Conservation (phyloP, 2,113 vertebrate species). For the Leucosticte australis region DNA sequence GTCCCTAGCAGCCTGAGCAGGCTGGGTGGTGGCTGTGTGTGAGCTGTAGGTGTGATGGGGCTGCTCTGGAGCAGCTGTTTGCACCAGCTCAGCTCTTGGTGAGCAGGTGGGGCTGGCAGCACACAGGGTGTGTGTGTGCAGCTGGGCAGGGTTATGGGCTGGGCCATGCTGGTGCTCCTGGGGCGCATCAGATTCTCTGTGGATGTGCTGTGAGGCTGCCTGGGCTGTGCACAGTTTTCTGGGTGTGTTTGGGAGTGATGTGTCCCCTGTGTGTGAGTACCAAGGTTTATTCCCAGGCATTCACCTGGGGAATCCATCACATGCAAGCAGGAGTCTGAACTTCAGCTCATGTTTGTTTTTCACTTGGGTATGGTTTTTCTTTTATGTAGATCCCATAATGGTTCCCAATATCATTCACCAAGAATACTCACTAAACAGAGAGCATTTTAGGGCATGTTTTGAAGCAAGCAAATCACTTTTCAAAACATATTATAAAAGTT, state of each 20-base stretch:
- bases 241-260: fast-evolving
- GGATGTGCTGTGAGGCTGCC: neutral
- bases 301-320: neutral
- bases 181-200: neutral
- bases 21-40: too few species aligned
- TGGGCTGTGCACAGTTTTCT: neutral
- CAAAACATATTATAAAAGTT: neutral
- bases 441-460: neutral
- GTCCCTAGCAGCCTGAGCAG: neutral
- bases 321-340: fast-evolving
- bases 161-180: neutral
- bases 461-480: neutral
- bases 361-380: neutral
- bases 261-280: neutral
- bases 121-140: fast-evolving
- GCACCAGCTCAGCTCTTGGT: fast-evolving
- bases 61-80: neutral
- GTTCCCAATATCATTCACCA: fast-evolving
- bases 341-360: neutral
- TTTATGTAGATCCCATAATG: neutral
- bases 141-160: neutral
- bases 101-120: fast-evolving
- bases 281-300: neutral
- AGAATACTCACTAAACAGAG: neutral
- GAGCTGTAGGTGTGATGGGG: neutral